These are phyloP conservation scores for Dendrolimus houi DNA, from an alignment of 2,888 invertebrate genomes.

Conservation along the genomic window DNA sequence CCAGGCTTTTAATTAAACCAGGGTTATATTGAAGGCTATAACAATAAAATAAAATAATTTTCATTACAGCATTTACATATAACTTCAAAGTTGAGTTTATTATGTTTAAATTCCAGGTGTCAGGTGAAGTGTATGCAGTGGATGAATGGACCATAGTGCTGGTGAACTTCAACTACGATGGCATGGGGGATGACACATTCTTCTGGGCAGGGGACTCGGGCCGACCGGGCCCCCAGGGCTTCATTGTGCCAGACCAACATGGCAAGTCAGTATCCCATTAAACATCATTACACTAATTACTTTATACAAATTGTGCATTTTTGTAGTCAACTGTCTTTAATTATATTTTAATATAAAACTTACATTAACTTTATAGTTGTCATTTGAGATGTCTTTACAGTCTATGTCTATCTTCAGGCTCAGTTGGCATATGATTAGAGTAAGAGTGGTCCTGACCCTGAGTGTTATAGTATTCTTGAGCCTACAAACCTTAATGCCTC, in stretches of 20 bases:
- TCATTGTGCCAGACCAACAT: constrained; percentile 91
- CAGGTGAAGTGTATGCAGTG: constrained; percentile 92
- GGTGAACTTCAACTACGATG: constrained; percentile 91
- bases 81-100: background rate
- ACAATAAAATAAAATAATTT: background rate
- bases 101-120: constrained; percentile 71
- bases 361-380: no score
- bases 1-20: background rate
- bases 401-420: no score
- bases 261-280: constrained; percentile 79
- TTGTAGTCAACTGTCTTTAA: no score
- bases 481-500: no score
- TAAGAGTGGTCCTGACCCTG: no score
- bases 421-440: no score
- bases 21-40: background rate
- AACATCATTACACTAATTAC: background rate
- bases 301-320: no score
- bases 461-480: no score
- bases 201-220: constrained; percentile 95
- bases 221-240: constrained; percentile 92
- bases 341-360: no score
- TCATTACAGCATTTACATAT: background rate
- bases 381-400: no score
- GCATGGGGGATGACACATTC: constrained; percentile 92
- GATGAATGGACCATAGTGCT: constrained; percentile 89